phyloP scores from a whole-genome alignment of 1,140 invertebrate genomes.

The Semibalanus balanoides region DNA sequence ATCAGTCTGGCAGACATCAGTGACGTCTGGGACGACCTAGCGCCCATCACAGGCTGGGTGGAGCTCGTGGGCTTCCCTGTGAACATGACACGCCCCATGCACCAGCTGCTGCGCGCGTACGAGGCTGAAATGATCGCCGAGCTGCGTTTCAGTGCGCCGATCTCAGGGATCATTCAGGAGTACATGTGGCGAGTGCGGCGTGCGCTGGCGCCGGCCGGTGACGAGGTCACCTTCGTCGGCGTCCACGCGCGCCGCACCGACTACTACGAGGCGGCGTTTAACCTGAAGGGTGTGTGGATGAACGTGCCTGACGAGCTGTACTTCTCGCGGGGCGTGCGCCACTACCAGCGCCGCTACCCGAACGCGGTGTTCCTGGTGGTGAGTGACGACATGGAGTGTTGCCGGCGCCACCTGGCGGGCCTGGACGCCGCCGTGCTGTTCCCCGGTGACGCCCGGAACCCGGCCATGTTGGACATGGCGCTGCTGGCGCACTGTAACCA shows the following conservation, averaged over 20 bases:
- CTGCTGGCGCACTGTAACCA: constrained; percentile 48
- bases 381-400: constrained; percentile 47
- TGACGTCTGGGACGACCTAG: background rate
- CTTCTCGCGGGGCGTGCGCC: constrained; percentile 40
- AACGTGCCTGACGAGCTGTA: constrained; percentile 24
- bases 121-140: background rate
- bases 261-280: constrained; percentile 36
- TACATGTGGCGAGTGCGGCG: background rate
- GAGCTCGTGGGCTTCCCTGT: background rate
- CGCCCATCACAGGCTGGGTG: background rate
- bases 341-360: constrained; percentile 36
- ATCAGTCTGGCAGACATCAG: background rate
- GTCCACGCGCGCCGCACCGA: constrained; percentile 45
- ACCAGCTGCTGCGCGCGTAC: background rate
- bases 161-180: background rate
- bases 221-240: constrained; percentile 31
- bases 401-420: constrained; percentile 27
- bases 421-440: constrained; percentile 33
- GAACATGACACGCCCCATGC: background rate
- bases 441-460: constrained; percentile 29
- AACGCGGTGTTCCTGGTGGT: constrained; percentile 40
- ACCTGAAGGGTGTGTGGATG: constrained; percentile 32
- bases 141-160: background rate
- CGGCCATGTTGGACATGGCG: constrained; percentile 36
- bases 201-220: background rate